phyloP scores from a whole-genome alignment of 2,797 vertebrate species.

The Pangasius macronema region DNA sequence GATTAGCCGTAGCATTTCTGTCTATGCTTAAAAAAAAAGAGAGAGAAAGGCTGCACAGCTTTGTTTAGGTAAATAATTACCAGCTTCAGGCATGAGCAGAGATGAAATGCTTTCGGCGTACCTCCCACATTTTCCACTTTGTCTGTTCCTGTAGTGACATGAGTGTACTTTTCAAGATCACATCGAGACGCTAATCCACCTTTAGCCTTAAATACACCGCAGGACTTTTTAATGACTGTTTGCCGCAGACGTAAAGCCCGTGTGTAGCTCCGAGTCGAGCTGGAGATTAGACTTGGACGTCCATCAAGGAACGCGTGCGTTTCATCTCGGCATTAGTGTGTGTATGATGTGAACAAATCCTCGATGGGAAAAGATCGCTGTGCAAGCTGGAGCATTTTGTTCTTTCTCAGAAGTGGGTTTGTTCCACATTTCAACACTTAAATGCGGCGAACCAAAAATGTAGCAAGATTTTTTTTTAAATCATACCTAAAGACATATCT shows the following conservation, averaged over 20 bases:
- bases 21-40: not conserved
- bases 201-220: slow-evolving; percentile 73
- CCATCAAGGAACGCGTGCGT: slow-evolving; percentile 48
- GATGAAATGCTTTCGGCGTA: slow-evolving; percentile 58
- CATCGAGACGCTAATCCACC: slow-evolving; percentile 74
- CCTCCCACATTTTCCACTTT: slow-evolving; percentile 72
- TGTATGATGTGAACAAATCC: slow-evolving; percentile 51
- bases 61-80: slow-evolving; percentile 52
- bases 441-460: not conserved
- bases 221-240: slow-evolving; percentile 59
- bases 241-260: slow-evolving; percentile 60
- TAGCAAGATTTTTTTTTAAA: not conserved
- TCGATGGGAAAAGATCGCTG: slow-evolving; percentile 37
- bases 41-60: slow-evolving; percentile 5
- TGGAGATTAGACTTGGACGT: slow-evolving; percentile 44
- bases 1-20: not conserved
- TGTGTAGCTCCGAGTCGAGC: slow-evolving; percentile 31
- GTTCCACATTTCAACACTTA: slow-evolving; percentile 6
- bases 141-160: slow-evolving; percentile 78
- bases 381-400: slow-evolving; percentile 30
- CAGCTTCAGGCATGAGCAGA: slow-evolving; percentile 57
- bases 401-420: slow-evolving; percentile 26
- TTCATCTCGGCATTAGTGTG: slow-evolving; percentile 46
- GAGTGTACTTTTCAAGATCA: slow-evolving; percentile 74
- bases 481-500: not conserved